Base-by-base conservation (phyloP, 2,797 vertebrate species). In the Vipera ursinii region DNA sequence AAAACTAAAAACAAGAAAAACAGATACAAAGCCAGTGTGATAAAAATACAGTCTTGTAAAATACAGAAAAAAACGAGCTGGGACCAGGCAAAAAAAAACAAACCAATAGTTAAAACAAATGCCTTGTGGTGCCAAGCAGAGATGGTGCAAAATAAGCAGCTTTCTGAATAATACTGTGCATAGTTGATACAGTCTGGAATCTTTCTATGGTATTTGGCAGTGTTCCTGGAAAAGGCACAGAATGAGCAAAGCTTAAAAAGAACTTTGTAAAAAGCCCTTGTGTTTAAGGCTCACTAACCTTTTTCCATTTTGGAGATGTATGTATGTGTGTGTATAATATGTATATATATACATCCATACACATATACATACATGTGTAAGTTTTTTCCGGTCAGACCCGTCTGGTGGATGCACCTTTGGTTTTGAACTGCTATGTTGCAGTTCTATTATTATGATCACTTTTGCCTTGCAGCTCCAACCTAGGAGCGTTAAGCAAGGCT, bases 191-290 rank as follows among this genome's bases (percentile, higher is more conserved):
- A 78, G 73, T 60, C 44, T 93, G 55, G 89, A 44, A 32, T 48
- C 51, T 91, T 88, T 82, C 65, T 91, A 7, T 60, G 56, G 44
- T 48, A 53, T 63, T 91, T 93, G 89, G 86, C 92, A 93, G n/a
- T 17, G 55, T 48, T 91, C 92, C 69, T 93, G 86, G 89, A 88
- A 93, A 92, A 91, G 89, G 57, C 92, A 60, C 86, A 93, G 86
- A 38, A 51, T 48, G 48, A 88, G 56, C 92, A 93, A 91, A 85
- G 38, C 38, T 44, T 38, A 87, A 69, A 38, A 87, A 38, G 78
- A 86, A 8, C 51, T 86, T 26, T 69, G 26, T 44, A 51, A 61
- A 51, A 61, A 89, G 51, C 6, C 38, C 86, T 90, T 53, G 9
- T 73, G 55, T 32, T 88, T 78, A 88, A 78, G 55, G 86, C 44